phyloP scores from a whole-genome alignment of 1,140 invertebrate genomes.

The Cydia amplana region DNA sequence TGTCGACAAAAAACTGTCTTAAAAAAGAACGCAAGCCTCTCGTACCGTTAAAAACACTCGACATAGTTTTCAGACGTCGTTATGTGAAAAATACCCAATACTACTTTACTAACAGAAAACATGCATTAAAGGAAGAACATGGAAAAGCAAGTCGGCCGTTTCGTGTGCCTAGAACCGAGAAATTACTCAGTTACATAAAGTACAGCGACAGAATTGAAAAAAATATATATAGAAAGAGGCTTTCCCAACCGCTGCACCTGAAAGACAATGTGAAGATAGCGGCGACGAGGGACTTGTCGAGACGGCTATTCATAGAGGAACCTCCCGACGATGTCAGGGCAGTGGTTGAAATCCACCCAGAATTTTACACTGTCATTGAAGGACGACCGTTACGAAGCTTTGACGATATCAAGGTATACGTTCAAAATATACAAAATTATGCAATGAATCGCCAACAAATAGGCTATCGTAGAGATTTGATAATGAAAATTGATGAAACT shows the following conservation, averaged over 20 bases:
- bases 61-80: conserved; percentile 68
- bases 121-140: conserved; percentile 44
- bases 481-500: conserved; percentile 81
- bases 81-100: conserved; percentile 70
- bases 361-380: conserved; percentile 82
- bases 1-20: conserved; percentile 53
- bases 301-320: conserved; percentile 69
- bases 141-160: conserved; percentile 52
- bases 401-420: conserved; percentile 80
- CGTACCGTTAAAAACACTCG: conserved; percentile 69
- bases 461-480: conserved; percentile 81
- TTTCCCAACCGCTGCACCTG: conserved; percentile 58
- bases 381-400: conserved; percentile 80
- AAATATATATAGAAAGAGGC: conserved; percentile 47
- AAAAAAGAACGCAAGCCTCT: conserved; percentile 65
- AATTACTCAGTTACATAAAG: conserved; percentile 72
- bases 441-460: conserved; percentile 80
- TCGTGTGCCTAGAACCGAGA: conserved; percentile 62
- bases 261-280: conserved; percentile 70
- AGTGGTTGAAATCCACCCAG: conserved; percentile 82
- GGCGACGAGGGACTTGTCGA: conserved; percentile 67
- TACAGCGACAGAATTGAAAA: conserved; percentile 71
- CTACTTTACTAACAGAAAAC: conserved; percentile 70
- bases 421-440: conserved; percentile 79
- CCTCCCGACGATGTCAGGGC: conserved; percentile 70